Base-by-base conservation (phyloP, 2,888 invertebrate species). In the Rhamnusium bicolor region DNA sequence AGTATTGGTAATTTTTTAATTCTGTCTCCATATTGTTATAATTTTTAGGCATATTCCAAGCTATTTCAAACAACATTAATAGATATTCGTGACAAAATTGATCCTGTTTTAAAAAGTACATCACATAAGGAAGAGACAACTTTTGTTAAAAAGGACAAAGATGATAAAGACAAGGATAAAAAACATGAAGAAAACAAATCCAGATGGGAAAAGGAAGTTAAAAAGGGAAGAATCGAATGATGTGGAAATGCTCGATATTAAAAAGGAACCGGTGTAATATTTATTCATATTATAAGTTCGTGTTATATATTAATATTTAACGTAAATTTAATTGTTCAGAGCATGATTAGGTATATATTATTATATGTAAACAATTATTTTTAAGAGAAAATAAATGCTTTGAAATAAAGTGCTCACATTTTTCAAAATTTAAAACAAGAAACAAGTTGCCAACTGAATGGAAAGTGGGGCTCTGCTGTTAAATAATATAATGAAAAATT, bases 51-150 rank as follows among this genome's bases (percentile, higher is more conserved):
- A 10, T 92, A 92, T 82, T 91, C 93, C 0, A 92, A 93, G 85
- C 90, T 92, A 82, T 94, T 93, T 88, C 91, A 93, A 85, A 90
- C 92, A 14, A 92, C 93, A 0, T 86, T 94, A 78, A 91, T 90
- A 80, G 91, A 91, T 77, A 91, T 92, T 67, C 89, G 91, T 79
- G 87, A 90, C 18, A 92, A 91, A 85, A 91, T 91, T 16, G 92
- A 92, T 76, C 91, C 92, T 0, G 91, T 92, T 60, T 79, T 88
- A 68, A 87, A 85, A 72, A 85, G 85, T 7, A 79, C 84, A 32
- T 82, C 83, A 46, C 83, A 81, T 56, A 85, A 85, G 70, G 86
- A 87, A 29, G 83, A 84, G 8, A 14, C 67, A 12, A 46, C 21
- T 7, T 27, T 56, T n/a, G 63, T 68, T n/a, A 73, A 74, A 32